Evolutionary conservation across 2,113 vertebrate species (phyloP).

Genomic region (Thryonomys swinderianus): DNA sequence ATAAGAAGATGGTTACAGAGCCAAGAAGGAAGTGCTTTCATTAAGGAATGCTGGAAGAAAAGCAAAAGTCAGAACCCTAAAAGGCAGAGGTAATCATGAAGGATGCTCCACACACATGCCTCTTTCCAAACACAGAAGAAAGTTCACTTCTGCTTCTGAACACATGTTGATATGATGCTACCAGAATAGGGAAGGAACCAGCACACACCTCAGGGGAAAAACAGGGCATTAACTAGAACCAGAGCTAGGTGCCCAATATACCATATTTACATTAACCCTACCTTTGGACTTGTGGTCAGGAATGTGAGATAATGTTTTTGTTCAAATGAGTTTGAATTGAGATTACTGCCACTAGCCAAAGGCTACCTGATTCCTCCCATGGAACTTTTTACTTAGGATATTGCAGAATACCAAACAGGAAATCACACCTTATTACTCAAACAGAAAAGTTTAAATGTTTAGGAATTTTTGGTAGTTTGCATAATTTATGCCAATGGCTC

Average conservation of each 20-base stretch:
- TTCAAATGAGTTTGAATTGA: background rate
- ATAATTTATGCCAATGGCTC: background rate
- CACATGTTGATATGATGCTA: background rate
- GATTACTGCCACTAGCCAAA: background rate
- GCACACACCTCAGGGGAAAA: background rate
- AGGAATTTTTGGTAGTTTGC: background rate
- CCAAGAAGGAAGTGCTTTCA: background rate
- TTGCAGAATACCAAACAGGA: background rate
- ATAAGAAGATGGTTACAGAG: background rate
- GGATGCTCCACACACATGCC: background rate
- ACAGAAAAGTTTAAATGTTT: background rate
- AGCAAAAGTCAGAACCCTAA: background rate
- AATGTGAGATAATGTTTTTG: background rate
- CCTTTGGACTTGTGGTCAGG: background rate
- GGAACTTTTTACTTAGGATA: background rate
- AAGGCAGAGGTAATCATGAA: background rate
- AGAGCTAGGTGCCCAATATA: background rate
- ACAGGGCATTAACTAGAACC: background rate
- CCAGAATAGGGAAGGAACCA: background rate
- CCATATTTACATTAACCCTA: background rate
- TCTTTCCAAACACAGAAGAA: background rate
- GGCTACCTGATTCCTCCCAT: background rate
- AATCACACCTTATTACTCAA: background rate
- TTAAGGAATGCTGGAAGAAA: background rate
- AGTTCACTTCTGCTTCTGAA: background rate